Conservation (phyloP, 2,797 vertebrate genomes). For the Kryptopterus vitreolus region DNA sequence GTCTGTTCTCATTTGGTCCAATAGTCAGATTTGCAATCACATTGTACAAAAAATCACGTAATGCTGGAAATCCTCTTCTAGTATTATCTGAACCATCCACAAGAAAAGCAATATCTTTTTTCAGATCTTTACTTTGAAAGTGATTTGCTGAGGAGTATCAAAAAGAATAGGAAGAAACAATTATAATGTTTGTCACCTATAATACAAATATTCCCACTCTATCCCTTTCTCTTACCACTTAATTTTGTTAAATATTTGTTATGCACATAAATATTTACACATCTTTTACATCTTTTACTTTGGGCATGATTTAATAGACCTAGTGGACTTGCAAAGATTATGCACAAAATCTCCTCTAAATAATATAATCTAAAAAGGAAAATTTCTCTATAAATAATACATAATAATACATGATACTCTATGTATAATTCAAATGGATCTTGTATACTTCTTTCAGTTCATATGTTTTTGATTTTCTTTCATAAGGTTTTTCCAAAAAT, state of each 20-base stretch:
- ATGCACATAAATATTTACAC: not conserved
- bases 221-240: not conserved
- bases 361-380: not conserved
- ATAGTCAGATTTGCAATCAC: slow-evolving; percentile 60
- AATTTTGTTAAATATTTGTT: not conserved
- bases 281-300: not conserved
- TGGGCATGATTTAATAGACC: not conserved
- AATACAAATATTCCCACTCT: not conserved
- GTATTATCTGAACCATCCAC: slow-evolving; percentile 68
- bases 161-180: slow-evolving; percentile 18
- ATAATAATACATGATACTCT: too few species aligned
- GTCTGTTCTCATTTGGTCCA: slow-evolving; percentile 61
- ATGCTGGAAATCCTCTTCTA: slow-evolving; percentile 62
- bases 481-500: slow-evolving; percentile 56
- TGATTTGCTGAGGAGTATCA: slow-evolving; percentile 24
- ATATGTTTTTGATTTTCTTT: slow-evolving; percentile 48
- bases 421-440: not conserved
- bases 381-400: not conserved
- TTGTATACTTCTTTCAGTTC: slow-evolving; percentile 41
- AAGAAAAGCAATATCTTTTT: slow-evolving; percentile 67
- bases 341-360: not conserved
- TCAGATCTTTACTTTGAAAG: slow-evolving; percentile 50
- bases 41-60: slow-evolving; percentile 62
- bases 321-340: not conserved
- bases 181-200: not conserved